Conservation (phyloP, 2,797 vertebrate species). For the Semotilus atromaculatus region DNA sequence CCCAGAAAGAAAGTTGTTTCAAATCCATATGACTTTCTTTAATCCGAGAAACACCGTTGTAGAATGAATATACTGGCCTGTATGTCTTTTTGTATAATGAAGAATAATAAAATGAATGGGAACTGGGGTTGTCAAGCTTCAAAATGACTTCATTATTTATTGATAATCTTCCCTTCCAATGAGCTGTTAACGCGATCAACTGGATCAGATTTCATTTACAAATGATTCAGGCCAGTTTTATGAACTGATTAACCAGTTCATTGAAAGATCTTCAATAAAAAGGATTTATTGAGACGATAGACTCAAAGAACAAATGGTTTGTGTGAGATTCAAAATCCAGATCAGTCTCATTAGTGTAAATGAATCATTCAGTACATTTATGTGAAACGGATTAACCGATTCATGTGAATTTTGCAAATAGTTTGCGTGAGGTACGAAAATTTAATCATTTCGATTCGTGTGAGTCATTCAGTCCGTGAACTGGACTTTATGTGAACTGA, state of each 20-base stretch:
- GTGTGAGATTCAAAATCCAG: background rate
- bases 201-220: background rate
- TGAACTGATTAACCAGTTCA: background rate
- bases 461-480: background rate
- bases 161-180: too few relatives aligned
- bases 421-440: too few relatives aligned
- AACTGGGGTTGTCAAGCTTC: background rate
- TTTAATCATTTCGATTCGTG: too few relatives aligned
- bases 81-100: background rate
- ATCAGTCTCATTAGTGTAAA: background rate
- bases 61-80: background rate
- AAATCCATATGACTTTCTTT: background rate
- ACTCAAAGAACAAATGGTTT: background rate
- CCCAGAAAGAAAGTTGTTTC: slow-evolving; percentile 27
- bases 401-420: background rate
- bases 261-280: background rate
- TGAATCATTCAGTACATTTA: background rate
- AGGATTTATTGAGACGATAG: background rate
- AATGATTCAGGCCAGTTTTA: background rate
- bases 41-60: background rate
- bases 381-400: background rate
- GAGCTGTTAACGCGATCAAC: background rate
- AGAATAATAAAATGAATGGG: background rate
- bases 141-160: too few relatives aligned
- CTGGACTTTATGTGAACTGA: background rate